A percentile compares a stretch with the other conserved stretches of the same genome.
These are phyloP conservation scores for Cabera pusaria DNA, from an alignment of 2,888 invertebrate genomes.

Conservation along the genomic window DNA sequence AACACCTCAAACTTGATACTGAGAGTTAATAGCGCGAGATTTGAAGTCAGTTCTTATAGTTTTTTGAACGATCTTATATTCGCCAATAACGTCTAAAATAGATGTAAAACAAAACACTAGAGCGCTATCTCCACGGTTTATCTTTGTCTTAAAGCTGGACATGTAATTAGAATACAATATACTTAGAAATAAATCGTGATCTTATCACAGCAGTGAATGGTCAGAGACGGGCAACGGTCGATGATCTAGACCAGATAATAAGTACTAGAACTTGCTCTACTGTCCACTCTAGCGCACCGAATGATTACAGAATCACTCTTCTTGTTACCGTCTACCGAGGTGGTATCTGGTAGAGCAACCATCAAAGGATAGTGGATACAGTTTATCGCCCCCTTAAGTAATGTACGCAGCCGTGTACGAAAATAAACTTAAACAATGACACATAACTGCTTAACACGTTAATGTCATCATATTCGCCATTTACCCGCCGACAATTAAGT, in stretches of 20 bases:
- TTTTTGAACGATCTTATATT: no score
- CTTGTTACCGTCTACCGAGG: no score
- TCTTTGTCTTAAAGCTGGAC: slow-evolving; percentile 7
- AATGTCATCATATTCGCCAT: slow-evolving; percentile 14
- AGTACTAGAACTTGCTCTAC: slow-evolving; percentile 14
- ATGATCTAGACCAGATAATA: slow-evolving; percentile 41
- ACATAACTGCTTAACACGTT: not conserved
- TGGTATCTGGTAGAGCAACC: no score
- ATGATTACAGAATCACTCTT: slow-evolving; percentile 30
- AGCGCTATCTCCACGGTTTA: slow-evolving; percentile 3
- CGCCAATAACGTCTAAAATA: no score
- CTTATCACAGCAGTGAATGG: slow-evolving; percentile 26
- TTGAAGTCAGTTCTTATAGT: no score
- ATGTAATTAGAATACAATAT: slow-evolving; percentile 23
- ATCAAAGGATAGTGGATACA: slow-evolving; percentile 1
- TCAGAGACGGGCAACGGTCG: slow-evolving; percentile 26
- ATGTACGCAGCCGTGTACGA: no score
- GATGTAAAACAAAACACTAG: not conserved
- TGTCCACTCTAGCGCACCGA: slow-evolving; percentile 13
- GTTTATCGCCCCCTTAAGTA: no score
- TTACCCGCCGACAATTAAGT: slow-evolving; percentile 34
- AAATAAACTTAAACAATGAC: slow-evolving; percentile 1
- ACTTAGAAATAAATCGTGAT: slow-evolving; percentile 16
- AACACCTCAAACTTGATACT: no score
- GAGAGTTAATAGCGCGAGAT: no score